Percentiles rank a stretch among this genome's conserved stretches.
Conservation (phyloP, 2,888 invertebrate species). For the Standfussiana lucernea region DNA sequence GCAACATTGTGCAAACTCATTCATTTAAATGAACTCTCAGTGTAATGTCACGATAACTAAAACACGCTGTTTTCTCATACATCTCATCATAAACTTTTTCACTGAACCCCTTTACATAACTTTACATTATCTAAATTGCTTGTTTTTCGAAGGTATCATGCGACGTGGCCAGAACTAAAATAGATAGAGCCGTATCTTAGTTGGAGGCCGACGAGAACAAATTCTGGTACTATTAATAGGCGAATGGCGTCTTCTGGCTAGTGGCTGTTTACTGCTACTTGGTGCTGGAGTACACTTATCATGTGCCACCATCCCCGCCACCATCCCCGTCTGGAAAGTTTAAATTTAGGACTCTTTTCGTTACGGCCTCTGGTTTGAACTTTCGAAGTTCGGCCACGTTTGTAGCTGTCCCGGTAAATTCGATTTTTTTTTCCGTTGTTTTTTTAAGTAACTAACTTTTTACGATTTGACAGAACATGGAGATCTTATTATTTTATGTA, state of each 20-base stretch:
- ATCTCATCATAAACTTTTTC: conserved; percentile 28
- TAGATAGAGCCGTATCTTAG: conserved; percentile 83
- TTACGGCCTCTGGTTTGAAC: conserved; percentile 32
- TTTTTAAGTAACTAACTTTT: background rate
- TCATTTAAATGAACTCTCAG: conserved; percentile 29
- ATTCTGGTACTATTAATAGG: conserved; percentile 83
- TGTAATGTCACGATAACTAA: conserved; percentile 23
- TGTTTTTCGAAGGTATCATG: conserved; percentile 70
- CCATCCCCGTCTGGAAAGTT: conserved; percentile 62
- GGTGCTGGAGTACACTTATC: conserved; percentile 58
- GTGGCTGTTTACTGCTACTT: conserved; percentile 64
- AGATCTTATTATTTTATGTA: background rate
- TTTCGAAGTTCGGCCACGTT: conserved; percentile 45
- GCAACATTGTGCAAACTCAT: conserved; percentile 27
- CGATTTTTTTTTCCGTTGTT: conserved; percentile 1
- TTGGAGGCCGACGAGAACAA: conserved; percentile 86
- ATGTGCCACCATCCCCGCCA: conserved; percentile 51
- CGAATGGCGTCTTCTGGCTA: conserved; percentile 72
- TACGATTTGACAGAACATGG: background rate
- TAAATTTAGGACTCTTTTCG: conserved; percentile 50
- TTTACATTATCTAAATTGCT: conserved; percentile 63
- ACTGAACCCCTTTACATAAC: conserved; percentile 57
- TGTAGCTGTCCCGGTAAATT: conserved; percentile 22
- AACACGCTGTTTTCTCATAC: conserved; percentile 9
- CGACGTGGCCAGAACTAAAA: conserved; percentile 80